phyloP scores from a whole-genome alignment of 2,797 vertebrate species.

The Glyptemys insculpta region DNA sequence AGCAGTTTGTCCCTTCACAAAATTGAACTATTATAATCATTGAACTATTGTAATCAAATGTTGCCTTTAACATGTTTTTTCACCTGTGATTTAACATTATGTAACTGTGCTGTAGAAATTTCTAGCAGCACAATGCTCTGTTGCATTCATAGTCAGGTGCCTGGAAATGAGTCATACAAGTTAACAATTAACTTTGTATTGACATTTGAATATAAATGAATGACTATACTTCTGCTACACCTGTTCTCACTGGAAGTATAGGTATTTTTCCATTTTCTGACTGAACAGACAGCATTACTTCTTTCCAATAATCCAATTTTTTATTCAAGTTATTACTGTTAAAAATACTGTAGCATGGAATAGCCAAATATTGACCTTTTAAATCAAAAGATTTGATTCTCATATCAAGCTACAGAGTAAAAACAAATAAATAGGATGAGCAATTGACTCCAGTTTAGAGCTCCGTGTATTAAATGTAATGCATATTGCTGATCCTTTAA shows the following conservation, averaged over 20 bases:
- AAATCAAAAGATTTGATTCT: not conserved
- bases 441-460: not conserved
- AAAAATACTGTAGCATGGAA: not conserved
- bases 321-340: not conserved
- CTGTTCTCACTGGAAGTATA: not conserved
- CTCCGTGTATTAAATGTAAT: not conserved
- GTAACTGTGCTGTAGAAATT: not conserved
- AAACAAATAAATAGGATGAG: not conserved
- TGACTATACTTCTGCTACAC: not conserved
- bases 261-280: not conserved
- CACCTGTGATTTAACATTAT: not conserved
- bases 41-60: not conserved
- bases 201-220: conserved; percentile 27
- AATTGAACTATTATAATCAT: not conserved
- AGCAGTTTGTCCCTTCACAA: not conserved
- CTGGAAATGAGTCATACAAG: conserved; percentile 43
- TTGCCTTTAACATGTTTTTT: not conserved
- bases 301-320: not conserved
- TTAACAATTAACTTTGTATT: conserved; percentile 30
- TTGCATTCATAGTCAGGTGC: conserved; percentile 31
- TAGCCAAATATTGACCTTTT: not conserved
- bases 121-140: conserved; percentile 8
- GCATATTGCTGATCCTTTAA: not conserved
- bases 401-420: not conserved
- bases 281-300: not conserved